A percentile compares a stretch with the other conserved stretches of the same genome.
Conservation (phyloP, 2,797 vertebrate species). For the Pangasius krempfi region DNA sequence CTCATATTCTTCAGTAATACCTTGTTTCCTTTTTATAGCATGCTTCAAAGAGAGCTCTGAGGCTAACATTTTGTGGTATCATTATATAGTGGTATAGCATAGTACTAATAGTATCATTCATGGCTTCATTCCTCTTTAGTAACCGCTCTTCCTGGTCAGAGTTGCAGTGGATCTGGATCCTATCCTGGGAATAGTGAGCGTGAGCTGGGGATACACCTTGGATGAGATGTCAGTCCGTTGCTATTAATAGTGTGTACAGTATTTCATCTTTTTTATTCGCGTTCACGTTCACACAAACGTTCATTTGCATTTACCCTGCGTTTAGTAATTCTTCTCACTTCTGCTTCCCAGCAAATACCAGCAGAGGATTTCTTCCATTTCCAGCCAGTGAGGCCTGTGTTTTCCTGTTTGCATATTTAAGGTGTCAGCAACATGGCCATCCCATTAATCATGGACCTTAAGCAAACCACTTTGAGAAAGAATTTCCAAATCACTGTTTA, state of each 20-base stretch:
- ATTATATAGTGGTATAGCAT: background rate
- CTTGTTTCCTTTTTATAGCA: background rate
- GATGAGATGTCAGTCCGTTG: background rate
- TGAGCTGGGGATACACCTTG: background rate
- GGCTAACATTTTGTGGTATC: background rate
- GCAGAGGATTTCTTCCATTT: slow-evolving; percentile 56
- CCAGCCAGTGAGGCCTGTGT: slow-evolving; percentile 59
- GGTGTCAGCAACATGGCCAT: slow-evolving; percentile 63
- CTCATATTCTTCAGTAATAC: background rate
- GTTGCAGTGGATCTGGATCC: background rate
- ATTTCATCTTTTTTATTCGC: background rate
- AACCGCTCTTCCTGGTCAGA: background rate
- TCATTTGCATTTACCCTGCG: background rate
- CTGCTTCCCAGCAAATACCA: slow-evolving; percentile 57
- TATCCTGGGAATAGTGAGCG: background rate
- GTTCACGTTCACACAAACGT: background rate
- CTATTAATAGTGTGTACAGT: background rate
- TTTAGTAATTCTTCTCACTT: slow-evolving; percentile 46
- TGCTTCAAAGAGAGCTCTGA: background rate
- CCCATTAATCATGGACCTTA: slow-evolving; percentile 65
- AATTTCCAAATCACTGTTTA: slow-evolving; percentile 60
- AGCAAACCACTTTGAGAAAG: slow-evolving; percentile 49
- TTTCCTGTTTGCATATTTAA: slow-evolving; percentile 69
- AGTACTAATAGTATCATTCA: background rate
- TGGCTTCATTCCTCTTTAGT: background rate